phyloP scores from a whole-genome alignment of 2,888 invertebrate genomes.

The Craniophora ligustri region DNA sequence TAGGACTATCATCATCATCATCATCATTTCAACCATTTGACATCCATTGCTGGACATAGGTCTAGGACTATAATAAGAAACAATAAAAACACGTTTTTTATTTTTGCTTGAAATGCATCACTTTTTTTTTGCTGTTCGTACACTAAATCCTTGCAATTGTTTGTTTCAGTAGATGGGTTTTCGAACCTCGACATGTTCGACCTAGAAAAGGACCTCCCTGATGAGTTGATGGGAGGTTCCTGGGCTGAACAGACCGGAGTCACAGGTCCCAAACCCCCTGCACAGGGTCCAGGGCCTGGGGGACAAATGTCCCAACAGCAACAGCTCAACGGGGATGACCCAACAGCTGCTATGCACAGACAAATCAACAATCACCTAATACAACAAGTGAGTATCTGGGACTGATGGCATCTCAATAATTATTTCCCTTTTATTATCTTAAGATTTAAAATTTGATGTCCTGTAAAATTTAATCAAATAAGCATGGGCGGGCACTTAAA shows the following conservation, averaged over 20 bases:
- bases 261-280: conserved; percentile 92
- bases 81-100: no score
- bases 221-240: conserved; percentile 94
- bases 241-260: conserved; percentile 92
- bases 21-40: no score
- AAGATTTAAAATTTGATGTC: no score
- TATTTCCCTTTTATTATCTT: no score
- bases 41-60: no score
- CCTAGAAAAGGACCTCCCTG: conserved; percentile 97
- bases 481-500: no score
- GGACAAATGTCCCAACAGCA: conserved; percentile 85
- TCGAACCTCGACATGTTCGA: conserved; percentile 95
- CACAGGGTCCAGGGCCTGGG: conserved; percentile 95
- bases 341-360: conserved; percentile 87
- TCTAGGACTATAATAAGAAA: no score
- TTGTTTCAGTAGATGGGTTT: conserved; percentile 91
- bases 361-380: conserved; percentile 91
- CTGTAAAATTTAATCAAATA: no score
- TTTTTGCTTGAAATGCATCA: no score
- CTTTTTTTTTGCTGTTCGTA: no score
- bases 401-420: conserved; percentile 59
- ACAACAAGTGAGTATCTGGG: conserved; percentile 89
- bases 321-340: conserved; percentile 92
- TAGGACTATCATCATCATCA: no score
- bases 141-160: conserved; percentile 11